Base-by-base conservation (phyloP, 2,113 vertebrate genomes). In the Salvator merianae region DNA sequence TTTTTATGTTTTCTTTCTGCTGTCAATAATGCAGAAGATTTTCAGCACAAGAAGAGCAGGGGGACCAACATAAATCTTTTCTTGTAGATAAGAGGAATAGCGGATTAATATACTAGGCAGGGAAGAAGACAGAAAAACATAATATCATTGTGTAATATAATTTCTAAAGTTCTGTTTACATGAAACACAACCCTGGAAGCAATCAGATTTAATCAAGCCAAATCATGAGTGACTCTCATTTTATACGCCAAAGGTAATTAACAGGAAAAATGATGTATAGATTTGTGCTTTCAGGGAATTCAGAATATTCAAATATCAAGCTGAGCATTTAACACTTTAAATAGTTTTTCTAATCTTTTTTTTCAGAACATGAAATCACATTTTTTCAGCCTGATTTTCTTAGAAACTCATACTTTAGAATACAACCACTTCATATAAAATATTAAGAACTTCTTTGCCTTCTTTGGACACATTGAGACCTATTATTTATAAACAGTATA, bases 231-330 rank as follows among this genome's bases (percentile, higher is more conserved):
- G 77, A 10, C 40, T 89, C 88, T 90, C 75, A 86, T 86, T 85
- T 87, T 87, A 87, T 63, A 92, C 81, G 84, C 90, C 89, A 84
- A 86, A 91, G 90, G 79, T 83, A 93, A 93, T 93, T 85, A 91
- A 89, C 43, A 91, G 89, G 40, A 88, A 87, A 83, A 90, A 53
- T 84, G 82, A 38, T 36, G 83, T 81, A 83, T 81, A 53, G 65
- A 84, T 72, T 71, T 88, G 74, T 87, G 88, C 59, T 84, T 85
- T 88, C 79, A 14, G 63, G 69, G 91, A 77, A 83, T 80, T 89
- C 79, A 79, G 73, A 80, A 72, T 72, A 47, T 79, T 83, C 43
- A 90, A 86, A 88, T 85, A 91, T 5, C 68, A 79, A 81, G 38
- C 81, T 86, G 3, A 66, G 0, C 55, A 65, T 18, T 82, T 72